Percentiles rank a stretch among this genome's conserved stretches.
These are phyloP conservation scores for Biston betularia DNA, from an alignment of 2,888 invertebrate genomes.

Conservation along the genomic window DNA sequence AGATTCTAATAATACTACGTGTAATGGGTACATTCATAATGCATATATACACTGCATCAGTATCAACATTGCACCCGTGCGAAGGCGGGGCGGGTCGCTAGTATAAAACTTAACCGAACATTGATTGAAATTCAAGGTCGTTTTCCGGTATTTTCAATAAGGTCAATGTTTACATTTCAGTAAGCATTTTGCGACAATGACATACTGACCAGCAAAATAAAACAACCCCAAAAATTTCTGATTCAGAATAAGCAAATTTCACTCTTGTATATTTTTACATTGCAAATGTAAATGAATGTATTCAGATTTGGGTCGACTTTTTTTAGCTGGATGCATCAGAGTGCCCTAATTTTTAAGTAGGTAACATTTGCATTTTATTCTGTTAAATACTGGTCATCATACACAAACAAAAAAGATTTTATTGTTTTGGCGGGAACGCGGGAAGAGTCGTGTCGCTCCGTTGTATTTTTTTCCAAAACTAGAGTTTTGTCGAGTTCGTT, in stretches of 20 bases:
- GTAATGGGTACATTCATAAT: no score
- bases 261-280: constrained; percentile 13
- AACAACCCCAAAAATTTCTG: neutral
- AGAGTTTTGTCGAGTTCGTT: no score
- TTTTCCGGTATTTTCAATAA: neutral
- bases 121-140: neutral
- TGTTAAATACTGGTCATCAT: neutral
- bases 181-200: neutral
- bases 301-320: constrained; percentile 13
- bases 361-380: neutral
- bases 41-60: no score
- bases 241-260: neutral
- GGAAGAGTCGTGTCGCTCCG: no score
- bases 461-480: no score
- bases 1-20: no score
- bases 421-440: no score
- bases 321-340: constrained; percentile 17
- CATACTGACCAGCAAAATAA: neutral
- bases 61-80: no score
- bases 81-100: no score
- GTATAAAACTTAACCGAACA: neutral
- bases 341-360: constrained; percentile 1
- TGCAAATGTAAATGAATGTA: constrained; percentile 14
- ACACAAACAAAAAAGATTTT: no score
- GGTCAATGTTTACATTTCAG: neutral